Evolutionary conservation across 2,113 vertebrate species (phyloP), one percentile per base, ranked within the genome.

Genomic region (Sciurus niger): DNA sequence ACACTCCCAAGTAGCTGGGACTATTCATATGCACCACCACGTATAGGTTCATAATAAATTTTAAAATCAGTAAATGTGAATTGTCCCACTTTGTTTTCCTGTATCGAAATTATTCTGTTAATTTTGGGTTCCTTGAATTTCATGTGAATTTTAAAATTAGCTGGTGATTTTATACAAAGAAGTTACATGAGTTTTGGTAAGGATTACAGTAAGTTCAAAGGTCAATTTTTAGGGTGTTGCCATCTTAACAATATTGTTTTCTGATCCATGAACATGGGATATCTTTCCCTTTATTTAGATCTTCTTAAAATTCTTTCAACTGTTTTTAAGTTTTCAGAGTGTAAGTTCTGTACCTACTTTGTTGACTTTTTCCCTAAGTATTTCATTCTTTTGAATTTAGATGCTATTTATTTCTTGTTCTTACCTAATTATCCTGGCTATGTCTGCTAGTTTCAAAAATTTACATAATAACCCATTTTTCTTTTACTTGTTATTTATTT

Each of bases 111-210:
- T 84, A 55, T 73, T 91, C 70, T 48, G 10, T 9, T 86, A 65
- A 58, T 73, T 88, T 72, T 73, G 60, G 2, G 51, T 24, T 4
- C 78, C 10, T 55, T 80, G 48, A 80, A 78, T 79, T 92, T 58
- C 43, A 76, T 32, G 60, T 40, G 51, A 90, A 85, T 87, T 83
- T 80, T 87, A 79, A 79, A 28, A 78, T 72, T 51, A 53, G 43
- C 25, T n/a, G 77, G 40, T 78, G 63, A 82, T 58, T 92, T 92
- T 90, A 46, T 93, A 17, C 6, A 93, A 88, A 60, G 46, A 76
- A 63, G 4, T 13, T 58, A 67, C 37, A 55, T 63, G 48, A 32
- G n/a, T 80, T 82, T 92, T 53, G 37, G 55, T 20, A 48, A 70
- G 7, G 10, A 51, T 58, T 53, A 8, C 17, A 53, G 0, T 83